Conservation (phyloP, 2,113 vertebrate species). For the Accipiter cooperii region DNA sequence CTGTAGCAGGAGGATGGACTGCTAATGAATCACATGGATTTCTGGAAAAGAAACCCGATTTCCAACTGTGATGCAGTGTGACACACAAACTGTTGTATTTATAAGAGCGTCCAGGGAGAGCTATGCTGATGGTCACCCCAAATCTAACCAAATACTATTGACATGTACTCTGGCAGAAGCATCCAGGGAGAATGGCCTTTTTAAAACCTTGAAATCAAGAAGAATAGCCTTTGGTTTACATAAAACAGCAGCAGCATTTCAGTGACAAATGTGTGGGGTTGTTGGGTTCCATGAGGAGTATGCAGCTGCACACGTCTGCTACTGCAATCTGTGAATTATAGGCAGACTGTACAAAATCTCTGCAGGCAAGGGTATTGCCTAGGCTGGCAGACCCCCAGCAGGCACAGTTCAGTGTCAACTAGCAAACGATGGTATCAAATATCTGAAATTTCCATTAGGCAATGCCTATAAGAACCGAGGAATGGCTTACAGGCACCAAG, state of each 20-base stretch:
- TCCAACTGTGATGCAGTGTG: neutral
- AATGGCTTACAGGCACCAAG: neutral
- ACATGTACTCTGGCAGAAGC: neutral
- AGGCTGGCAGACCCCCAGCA: neutral
- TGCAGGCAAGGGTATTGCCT: neutral
- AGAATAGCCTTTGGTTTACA: neutral
- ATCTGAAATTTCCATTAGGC: neutral
- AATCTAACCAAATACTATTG: neutral
- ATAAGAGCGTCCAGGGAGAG: neutral
- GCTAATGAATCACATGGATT: neutral
- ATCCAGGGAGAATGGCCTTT: fast-evolving
- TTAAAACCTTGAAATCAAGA: neutral
- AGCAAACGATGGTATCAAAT: neutral
- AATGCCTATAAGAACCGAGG: neutral
- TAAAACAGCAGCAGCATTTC: neutral
- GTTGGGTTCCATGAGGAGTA: neutral
- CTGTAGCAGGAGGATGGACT: neutral
- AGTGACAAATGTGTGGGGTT: fast-evolving
- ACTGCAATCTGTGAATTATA: neutral
- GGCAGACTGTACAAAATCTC: neutral
- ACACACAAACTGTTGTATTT: neutral
- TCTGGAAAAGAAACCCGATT: neutral
- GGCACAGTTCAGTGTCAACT: neutral
- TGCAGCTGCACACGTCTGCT: fast-evolving
- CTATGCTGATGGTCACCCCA: neutral